phyloP scores from a whole-genome alignment of 2,888 invertebrate species.

The Eupithecia centaureata region DNA sequence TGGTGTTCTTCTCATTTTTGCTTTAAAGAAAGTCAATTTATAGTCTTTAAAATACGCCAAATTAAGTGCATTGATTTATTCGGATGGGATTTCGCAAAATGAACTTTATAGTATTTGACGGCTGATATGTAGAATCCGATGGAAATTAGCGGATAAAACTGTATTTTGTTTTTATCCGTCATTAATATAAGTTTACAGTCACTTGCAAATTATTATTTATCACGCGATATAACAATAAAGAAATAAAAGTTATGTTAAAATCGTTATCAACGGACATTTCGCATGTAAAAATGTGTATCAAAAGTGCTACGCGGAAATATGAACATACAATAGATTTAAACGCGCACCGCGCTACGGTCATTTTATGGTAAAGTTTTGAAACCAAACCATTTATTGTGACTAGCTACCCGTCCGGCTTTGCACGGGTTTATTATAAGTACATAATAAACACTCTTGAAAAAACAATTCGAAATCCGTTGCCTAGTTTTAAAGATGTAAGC shows the following conservation, averaged over 20 bases:
- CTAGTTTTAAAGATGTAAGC: too few species aligned
- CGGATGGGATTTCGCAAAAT: too few species aligned
- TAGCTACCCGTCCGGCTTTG: too few species aligned
- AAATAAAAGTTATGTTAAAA: not conserved
- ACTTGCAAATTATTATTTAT: not conserved
- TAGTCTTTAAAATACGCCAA: too few species aligned
- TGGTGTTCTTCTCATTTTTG: too few species aligned
- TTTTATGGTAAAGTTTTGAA: not conserved
- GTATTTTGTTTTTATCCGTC: not conserved
- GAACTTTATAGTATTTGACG: not conserved
- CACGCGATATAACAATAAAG: not conserved
- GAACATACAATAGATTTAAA: constrained; percentile 19
- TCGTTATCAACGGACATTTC: not conserved
- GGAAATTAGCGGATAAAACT: not conserved
- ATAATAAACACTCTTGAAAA: too few species aligned
- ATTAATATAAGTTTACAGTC: not conserved
- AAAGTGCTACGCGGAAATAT: not conserved
- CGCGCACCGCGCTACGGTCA: constrained; percentile 16
- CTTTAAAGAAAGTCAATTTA: too few species aligned
- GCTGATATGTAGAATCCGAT: not conserved
- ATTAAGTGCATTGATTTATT: too few species aligned
- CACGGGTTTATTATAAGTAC: too few species aligned
- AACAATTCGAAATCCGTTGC: too few species aligned
- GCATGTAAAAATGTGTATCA: not conserved
- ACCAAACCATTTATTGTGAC: not conserved